phyloP scores from a whole-genome alignment of 1,140 invertebrate genomes.

The Drosophila kanapiae region DNA sequence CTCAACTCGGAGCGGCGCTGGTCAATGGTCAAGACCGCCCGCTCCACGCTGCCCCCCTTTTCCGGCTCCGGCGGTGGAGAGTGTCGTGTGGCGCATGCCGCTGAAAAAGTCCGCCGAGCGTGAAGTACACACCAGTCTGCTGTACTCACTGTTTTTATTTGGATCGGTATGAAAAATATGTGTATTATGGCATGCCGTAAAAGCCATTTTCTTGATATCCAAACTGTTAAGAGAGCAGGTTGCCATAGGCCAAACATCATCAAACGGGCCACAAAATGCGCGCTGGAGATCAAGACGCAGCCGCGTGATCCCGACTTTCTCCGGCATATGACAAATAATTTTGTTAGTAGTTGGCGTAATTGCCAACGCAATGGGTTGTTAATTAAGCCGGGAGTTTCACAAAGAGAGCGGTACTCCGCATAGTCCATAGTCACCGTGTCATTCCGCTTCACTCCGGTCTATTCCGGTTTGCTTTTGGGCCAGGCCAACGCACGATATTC shows the following conservation, averaged over 20 bases:
- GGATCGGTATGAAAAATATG: constrained; percentile 49
- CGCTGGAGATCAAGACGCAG: constrained; percentile 28
- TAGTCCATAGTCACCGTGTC: constrained; percentile 66
- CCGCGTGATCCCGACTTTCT: constrained; percentile 61
- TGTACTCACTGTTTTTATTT: constrained; percentile 50
- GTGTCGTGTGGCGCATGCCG: constrained; percentile 79
- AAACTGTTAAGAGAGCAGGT: constrained; percentile 38
- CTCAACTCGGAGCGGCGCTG: constrained; percentile 53
- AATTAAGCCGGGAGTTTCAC: constrained; percentile 69
- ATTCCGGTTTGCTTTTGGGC: constrained; percentile 34
- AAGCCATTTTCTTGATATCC: constrained; percentile 53
- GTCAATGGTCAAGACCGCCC: constrained; percentile 70
- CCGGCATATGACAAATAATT: constrained; percentile 77
- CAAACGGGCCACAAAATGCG: not conserved
- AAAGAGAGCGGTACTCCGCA: constrained; percentile 22
- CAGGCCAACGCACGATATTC: constrained; percentile 74
- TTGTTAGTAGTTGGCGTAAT: constrained; percentile 77
- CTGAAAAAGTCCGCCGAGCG: constrained; percentile 57
- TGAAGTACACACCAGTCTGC: constrained; percentile 59
- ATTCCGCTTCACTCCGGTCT: constrained; percentile 50
- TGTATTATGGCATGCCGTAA: constrained; percentile 52
- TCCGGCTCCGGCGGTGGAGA: constrained; percentile 35
- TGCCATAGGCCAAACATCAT: constrained; percentile 37
- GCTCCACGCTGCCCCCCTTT: constrained; percentile 7
- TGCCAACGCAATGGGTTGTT: constrained; percentile 76